phyloP scores from a whole-genome alignment of 2,888 invertebrate genomes.

The Chesias legatella region DNA sequence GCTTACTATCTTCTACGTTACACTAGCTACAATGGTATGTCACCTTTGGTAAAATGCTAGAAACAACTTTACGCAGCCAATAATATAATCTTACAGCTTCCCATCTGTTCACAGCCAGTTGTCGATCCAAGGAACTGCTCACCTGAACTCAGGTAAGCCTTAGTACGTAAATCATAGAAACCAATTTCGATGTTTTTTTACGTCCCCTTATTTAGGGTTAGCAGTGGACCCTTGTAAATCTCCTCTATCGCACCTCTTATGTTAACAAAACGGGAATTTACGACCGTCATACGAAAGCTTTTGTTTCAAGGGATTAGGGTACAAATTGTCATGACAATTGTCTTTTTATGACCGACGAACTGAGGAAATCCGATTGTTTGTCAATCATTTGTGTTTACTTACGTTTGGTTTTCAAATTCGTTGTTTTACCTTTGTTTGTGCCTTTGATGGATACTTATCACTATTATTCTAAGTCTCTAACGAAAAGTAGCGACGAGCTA shows the following conservation, averaged over 20 bases:
- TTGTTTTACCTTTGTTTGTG: background rate
- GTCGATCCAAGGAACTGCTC: no score
- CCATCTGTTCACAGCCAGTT: no score
- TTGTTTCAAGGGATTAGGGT: slow-evolving; percentile 4
- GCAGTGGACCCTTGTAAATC: slow-evolving; percentile 50
- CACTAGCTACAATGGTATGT: no score
- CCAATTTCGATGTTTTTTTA: slow-evolving; percentile 13
- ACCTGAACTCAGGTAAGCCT: no score
- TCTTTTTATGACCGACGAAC: slow-evolving; percentile 4
- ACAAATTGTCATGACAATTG: slow-evolving; percentile 6
- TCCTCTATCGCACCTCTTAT: slow-evolving; percentile 45
- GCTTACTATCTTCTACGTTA: no score
- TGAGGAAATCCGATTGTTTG: slow-evolving; percentile 3
- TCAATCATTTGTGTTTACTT: slow-evolving; percentile 7
- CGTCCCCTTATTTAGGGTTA: slow-evolving; percentile 22
- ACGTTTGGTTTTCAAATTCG: slow-evolving; percentile 4
- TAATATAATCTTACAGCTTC: no score
- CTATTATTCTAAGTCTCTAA: no score
- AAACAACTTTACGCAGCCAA: no score
- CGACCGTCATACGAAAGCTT: slow-evolving; percentile 10
- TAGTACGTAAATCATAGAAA: no score
- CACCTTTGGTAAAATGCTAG: no score
- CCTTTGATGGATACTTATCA: no score
- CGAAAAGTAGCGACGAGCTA: no score
- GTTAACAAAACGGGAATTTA: slow-evolving; percentile 40